These are phyloP conservation scores for Hybos culiciformis DNA, from an alignment of 2,888 invertebrate species.

Conservation along the genomic window DNA sequence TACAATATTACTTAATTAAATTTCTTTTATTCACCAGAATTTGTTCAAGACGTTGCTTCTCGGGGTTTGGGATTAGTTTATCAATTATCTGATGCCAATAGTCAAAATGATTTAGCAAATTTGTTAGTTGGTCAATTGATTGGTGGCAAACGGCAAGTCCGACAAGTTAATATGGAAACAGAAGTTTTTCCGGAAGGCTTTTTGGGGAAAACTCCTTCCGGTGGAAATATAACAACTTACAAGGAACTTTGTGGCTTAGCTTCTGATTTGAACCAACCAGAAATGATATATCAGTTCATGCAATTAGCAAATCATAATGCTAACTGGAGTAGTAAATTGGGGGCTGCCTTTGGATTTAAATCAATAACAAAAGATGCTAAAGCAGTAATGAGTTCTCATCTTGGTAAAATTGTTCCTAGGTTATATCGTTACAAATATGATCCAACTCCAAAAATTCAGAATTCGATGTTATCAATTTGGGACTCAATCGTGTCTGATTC, in stretches of 20 bases:
- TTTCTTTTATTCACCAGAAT: no score
- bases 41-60: conserved; percentile 86
- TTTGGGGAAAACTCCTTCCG: conserved; percentile 73
- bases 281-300: conserved; percentile 91
- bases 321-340: conserved; percentile 81
- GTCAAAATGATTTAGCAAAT: conserved; percentile 57
- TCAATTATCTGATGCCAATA: conserved; percentile 59
- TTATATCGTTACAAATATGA: conserved; percentile 76
- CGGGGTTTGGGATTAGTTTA: conserved; percentile 83
- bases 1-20: neutral
- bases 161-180: conserved; percentile 66
- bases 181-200: conserved; percentile 80
- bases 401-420: conserved; percentile 76
- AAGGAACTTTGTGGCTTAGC: conserved; percentile 88
- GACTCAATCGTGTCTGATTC: conserved; percentile 75
- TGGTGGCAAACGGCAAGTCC: conserved; percentile 58
- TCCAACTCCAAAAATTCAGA: conserved; percentile 81
- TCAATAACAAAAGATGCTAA: conserved; percentile 74
- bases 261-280: conserved; percentile 88
- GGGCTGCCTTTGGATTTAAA: conserved; percentile 86
- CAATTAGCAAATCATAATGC: conserved; percentile 90
- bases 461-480: conserved; percentile 92
- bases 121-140: conserved; percentile 71
- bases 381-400: conserved; percentile 64
- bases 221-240: conserved; percentile 82